These are phyloP conservation scores for Ceratitis capitata DNA, from an alignment of 1,140 invertebrate genomes.

Conservation along the genomic window DNA sequence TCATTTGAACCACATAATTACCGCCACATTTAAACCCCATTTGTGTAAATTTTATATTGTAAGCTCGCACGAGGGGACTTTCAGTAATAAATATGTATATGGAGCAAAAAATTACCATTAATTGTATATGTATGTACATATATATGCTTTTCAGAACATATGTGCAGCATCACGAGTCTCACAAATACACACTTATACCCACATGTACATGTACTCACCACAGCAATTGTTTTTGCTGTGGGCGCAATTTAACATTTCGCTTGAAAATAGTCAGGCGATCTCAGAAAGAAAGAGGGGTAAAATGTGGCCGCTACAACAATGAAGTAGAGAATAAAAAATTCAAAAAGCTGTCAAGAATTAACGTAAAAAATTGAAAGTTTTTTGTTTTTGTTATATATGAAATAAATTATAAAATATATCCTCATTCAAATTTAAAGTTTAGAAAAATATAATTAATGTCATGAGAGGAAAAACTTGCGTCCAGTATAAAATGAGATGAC, in stretches of 20 bases:
- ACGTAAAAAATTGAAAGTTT: no score
- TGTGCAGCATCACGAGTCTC: no score
- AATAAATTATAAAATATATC: no score
- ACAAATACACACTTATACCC: not conserved
- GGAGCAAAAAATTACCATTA: not conserved
- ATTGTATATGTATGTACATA: not conserved
- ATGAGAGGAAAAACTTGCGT: no score
- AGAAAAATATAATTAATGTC: no score
- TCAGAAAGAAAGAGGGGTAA: not conserved
- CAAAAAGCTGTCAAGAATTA: not conserved
- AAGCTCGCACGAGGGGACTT: not conserved
- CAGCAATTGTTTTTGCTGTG: constrained; percentile 62
- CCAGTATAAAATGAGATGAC: no score
- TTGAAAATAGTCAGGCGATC: not conserved
- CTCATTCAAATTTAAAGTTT: no score
- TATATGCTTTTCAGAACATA: no score
- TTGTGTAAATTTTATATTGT: constrained; percentile 15
- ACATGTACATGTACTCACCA: no score
- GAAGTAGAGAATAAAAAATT: not conserved
- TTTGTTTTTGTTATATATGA: no score
- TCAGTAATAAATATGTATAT: not conserved
- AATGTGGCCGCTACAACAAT: not conserved
- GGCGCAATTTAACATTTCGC: constrained; percentile 54
- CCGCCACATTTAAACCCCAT: constrained; percentile 62
- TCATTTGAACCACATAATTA: constrained; percentile 62